A percentile compares a stretch with the other conserved stretches of the same genome.
These are phyloP conservation scores for Leptopilina clavipes DNA, from an alignment of 1,140 invertebrate genomes.

Conservation along the genomic window DNA sequence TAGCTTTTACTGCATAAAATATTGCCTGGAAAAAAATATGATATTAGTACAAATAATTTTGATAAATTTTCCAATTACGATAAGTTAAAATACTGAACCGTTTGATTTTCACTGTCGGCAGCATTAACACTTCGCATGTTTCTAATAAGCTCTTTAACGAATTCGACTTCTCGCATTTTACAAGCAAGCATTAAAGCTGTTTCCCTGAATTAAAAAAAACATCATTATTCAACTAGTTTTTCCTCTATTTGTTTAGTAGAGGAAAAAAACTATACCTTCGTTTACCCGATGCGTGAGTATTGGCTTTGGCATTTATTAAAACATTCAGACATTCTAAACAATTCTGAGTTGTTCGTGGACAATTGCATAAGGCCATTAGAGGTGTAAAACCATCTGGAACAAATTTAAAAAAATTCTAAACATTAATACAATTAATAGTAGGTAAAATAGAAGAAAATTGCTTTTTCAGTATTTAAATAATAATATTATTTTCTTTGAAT, in stretches of 20 bases:
- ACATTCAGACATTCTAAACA: constrained; percentile 59
- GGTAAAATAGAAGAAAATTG: too few relatives aligned
- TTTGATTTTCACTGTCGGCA: constrained; percentile 74
- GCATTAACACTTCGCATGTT: constrained; percentile 73
- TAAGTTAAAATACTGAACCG: constrained; percentile 57
- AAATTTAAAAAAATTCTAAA: constrained; percentile 26
- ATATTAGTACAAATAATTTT: too few relatives aligned
- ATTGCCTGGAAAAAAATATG: constrained; percentile 69
- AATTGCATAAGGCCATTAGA: constrained; percentile 72
- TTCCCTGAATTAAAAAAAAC: constrained; percentile 62
- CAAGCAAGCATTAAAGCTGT: constrained; percentile 77
- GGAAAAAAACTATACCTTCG: constrained; percentile 35
- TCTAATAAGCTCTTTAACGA: constrained; percentile 73
- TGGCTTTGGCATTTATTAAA: constrained; percentile 59
- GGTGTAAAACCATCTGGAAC: constrained; percentile 76
- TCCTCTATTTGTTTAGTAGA: constrained; percentile 20
- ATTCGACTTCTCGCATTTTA: constrained; percentile 65
- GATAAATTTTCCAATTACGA: background rate
- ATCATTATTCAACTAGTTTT: constrained; percentile 31
- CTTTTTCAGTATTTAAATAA: too few relatives aligned
- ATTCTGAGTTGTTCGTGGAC: constrained; percentile 46
- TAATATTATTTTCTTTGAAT: background rate
- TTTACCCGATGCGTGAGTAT: constrained; percentile 58
- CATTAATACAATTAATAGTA: too few relatives aligned
- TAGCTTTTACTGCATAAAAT: constrained; percentile 74